Evolutionary conservation across 2,797 vertebrate genomes (phyloP).

Genomic region (Gallirallus australis): DNA sequence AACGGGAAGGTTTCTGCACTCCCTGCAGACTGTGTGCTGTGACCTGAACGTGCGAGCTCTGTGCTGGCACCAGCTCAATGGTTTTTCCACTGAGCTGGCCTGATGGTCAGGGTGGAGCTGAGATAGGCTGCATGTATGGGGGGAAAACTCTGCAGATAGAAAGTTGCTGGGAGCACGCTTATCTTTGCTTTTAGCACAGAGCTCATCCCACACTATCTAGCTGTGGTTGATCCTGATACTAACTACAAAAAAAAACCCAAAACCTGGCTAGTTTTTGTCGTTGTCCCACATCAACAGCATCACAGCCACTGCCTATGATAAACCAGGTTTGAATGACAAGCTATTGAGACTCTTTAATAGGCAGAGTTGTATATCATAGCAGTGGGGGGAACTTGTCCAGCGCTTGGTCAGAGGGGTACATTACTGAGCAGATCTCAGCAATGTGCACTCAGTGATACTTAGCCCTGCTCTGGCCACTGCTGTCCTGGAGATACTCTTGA

Average conservation of each 20-base stretch:
- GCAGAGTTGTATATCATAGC: not conserved
- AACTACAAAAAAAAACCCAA: not conserved
- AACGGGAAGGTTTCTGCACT: not conserved
- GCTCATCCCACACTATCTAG: not conserved
- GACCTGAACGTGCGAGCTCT: not conserved
- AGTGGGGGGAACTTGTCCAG: not conserved
- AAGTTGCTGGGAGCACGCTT: not conserved
- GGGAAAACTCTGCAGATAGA: not conserved
- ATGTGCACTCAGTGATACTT: not conserved
- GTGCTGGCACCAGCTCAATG: not conserved
- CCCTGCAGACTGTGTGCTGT: not conserved
- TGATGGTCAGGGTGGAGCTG: not conserved
- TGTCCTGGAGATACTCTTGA: not conserved
- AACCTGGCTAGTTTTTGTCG: not conserved
- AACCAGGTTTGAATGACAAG: not conserved
- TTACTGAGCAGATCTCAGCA: not conserved
- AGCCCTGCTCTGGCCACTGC: not conserved
- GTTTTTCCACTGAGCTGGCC: not conserved
- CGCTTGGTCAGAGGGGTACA: not conserved
- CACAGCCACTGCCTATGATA: not conserved
- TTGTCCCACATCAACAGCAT: not conserved
- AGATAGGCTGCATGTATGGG: not conserved
- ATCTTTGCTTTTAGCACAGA: not conserved
- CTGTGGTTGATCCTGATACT: not conserved
- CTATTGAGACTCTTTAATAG: not conserved